These are phyloP conservation scores for Heliconius ismenius DNA, from an alignment of 2,888 invertebrate genomes.

Conservation along the genomic window DNA sequence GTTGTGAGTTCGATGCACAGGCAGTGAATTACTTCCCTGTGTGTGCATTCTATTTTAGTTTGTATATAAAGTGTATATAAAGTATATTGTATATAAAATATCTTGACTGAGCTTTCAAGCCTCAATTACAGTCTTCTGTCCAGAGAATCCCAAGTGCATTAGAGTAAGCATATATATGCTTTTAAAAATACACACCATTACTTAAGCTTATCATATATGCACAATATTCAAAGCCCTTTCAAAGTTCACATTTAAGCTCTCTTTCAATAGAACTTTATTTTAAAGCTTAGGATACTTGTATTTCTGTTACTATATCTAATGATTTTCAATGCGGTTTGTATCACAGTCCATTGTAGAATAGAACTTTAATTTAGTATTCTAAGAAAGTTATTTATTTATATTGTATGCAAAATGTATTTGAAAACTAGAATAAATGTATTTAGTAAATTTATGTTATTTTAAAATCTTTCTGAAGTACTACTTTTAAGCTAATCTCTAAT, in stretches of 20 bases:
- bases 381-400: not conserved
- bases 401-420: not conserved
- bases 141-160: too few species aligned
- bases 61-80: too few species aligned
- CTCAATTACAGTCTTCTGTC: too few species aligned
- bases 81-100: too few species aligned
- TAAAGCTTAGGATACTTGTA: not conserved
- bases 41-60: too few species aligned
- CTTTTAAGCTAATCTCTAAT: too few species aligned
- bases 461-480: not conserved
- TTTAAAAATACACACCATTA: not conserved
- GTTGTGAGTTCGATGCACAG: too few species aligned
- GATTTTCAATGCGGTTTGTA: conserved; percentile 4
- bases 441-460: not conserved
- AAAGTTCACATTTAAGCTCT: conserved; percentile 3
- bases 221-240: not conserved
- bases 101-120: too few species aligned
- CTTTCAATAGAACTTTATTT: not conserved
- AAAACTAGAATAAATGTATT: not conserved
- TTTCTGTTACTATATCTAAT: conserved; percentile 3
- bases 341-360: not conserved
- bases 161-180: too few species aligned
- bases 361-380: not conserved
- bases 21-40: too few species aligned
- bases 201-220: not conserved